These are phyloP conservation scores for Sipha flava DNA, from an alignment of 1,140 invertebrate genomes.

Conservation along the genomic window DNA sequence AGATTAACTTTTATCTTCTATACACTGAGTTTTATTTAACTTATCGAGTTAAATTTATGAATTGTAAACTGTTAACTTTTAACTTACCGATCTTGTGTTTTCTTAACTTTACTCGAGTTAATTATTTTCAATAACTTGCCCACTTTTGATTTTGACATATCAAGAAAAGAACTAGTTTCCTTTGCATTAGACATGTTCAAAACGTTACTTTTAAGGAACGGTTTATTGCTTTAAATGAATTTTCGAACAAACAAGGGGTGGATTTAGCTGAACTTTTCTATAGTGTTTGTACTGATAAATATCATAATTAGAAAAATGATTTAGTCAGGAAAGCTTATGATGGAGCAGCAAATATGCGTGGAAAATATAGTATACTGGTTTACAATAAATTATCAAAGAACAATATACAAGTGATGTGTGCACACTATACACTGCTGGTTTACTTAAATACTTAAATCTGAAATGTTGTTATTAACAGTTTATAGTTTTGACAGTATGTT, in stretches of 20 bases:
- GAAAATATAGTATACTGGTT: background rate
- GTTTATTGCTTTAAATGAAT: background rate
- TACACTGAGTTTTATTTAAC: no score
- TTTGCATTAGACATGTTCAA: background rate
- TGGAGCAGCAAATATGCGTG: background rate
- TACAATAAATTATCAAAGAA: background rate
- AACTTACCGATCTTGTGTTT: no score
- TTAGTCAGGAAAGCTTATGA: background rate
- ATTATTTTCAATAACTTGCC: no score
- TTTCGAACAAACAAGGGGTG: background rate
- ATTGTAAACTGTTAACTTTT: no score
- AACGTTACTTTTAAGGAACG: background rate
- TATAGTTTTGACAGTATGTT: background rate
- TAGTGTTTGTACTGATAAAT: background rate
- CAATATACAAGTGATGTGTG: background rate
- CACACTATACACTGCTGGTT: background rate
- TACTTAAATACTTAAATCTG: background rate
- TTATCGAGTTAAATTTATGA: no score
- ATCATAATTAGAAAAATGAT: background rate
- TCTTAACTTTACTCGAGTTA: no score
- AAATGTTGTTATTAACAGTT: background rate
- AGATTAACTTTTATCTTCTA: no score
- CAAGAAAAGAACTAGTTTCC: background rate
- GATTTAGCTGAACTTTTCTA: background rate
- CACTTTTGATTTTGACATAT: background rate